Base-by-base conservation (phyloP, 1,140 invertebrate species). In the Dendrolimus kikuchii region DNA sequence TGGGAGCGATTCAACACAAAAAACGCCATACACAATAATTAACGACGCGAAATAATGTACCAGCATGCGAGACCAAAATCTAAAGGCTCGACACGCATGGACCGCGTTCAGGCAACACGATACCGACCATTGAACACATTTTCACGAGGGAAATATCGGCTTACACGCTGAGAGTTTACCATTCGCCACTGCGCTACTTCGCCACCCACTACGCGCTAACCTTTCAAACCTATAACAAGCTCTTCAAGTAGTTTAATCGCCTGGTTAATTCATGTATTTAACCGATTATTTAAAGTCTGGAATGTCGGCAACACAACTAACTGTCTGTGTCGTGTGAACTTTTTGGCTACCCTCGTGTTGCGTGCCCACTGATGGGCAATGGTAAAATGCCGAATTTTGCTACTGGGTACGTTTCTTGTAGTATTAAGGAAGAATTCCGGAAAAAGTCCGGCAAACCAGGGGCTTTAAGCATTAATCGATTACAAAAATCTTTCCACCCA, bases 41-140 rank as follows among this genome's bases (percentile, higher is more conserved):
- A 83, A 81, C 75, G 79, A 80, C 71, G 78, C 77, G 80, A 77
- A 82, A 86, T 83, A 86, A 86, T 86, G 82, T 73, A 74, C 82
- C 82, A 75, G 78, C 81, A 83, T 86, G 66, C 74, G 64, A 83
- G 70, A 74, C 77, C 77, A 82, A 85, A 85, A 83, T 85, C 77
- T 76, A 77, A 80, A 85, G 81, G 69, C 59, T 74, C 62, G 63
- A 68, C 67, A 61, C 63, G 70, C 68, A 70, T 70, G 74, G 68
- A 75, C 63, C 56, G 66, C 55, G 56, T 59, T 57, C 55, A 38
- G 53, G 74, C 70, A 82, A 81, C 66, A 61, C 76, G 82, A 83
- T 72, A 82, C 77, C 78, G 61, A 53, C 73, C 72, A 79, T 85
- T 83, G 75, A 83, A 81, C 74, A 62, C 52, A 81, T 86, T 86